Base-by-base conservation (phyloP, 1,140 invertebrate genomes). In the Adoxophyes honmai region DNA sequence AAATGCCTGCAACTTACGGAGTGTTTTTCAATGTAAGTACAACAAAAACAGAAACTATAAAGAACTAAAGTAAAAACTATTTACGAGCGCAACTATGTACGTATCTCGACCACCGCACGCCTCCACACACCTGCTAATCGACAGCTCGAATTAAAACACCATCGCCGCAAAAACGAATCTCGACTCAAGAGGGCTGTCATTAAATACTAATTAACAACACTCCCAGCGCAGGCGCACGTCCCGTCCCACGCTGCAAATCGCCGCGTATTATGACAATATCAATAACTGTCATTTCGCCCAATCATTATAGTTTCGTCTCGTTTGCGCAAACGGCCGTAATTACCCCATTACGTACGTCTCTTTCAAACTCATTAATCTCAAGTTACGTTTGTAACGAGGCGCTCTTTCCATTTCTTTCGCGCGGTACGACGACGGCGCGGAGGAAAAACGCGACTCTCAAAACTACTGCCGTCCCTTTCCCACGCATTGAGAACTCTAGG, bases 261-360 rank as follows among this genome's bases (percentile, higher is more conserved):
- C 63, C 61, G 35, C 62, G 62, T 71, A 74, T 70, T 73, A 75
- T 68, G 65, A 71, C 74, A 74, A 71, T 85, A 86, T 86, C 75
- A 84, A 82, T 83, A 82, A 81, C 76, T 83, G 81, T 82, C 83
- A 80, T 75, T 82, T 74, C 66, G 44, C 54, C 69, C 73, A 72
- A 78, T 81, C 76, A 77, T 77, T 74, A 79, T 81, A 79, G 65
- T 62, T 75, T 72, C 73, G 77, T 86, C 86, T 79, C 86, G 75
- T 81, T 88, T 83, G 78, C 83, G 69, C 81, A 69, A 73, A 64
- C 69, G 48, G 53, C 57, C 56, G 68, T 86, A 88, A 86, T 88
- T 86, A 80, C 73, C 58, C 53, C 60, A 69, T 81, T 85, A 81
- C 63, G 57, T 78, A 77, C 79, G 63, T 88, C 85, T 81, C 83